Evolutionary conservation across 1,140 invertebrate species (phyloP), one percentile per base, ranked within the genome.

Genomic region (Ruditapes philippinarum): DNA sequence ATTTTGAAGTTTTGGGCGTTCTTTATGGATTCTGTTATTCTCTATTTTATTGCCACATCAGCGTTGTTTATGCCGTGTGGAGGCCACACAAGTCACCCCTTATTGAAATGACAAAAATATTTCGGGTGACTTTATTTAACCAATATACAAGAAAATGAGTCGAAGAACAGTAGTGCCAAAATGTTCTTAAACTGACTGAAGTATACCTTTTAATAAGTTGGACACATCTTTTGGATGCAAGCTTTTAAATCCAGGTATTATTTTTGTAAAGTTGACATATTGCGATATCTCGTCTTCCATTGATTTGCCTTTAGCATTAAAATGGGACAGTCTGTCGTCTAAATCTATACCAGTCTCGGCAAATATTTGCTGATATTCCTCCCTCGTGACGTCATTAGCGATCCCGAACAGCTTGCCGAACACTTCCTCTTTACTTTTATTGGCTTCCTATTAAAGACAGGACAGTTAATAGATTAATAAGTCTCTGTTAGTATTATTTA

Each of bases 261-360:
- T 42, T 54, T 88, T 88, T 25, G 73, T 76, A 70, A 78, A 88
- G 62, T 88, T 88, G 74, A 88, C 76, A 38, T 70, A 79, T 42
- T 80, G 85, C 0, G 74, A 38, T 14, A 88, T 88, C 36, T 17
- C 25, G 33, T 88, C 74, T 42, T 88, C 85, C 85, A 88, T 88
- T 25, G 40, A 51, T 9, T 38, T 40, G 0, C 85, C 85, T 51
- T 88, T 88, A 17, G 38, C 31, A 33, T 88, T 80, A 42, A 73
- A 73, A 40, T 38, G 36, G 1, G 68, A 1, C 36, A 73, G 36
- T 38, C 83, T 68, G 31, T 88, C 85, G 33, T 88, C 85, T 28
- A 80, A n/a, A 33, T 88, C 85, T 4, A 88, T 68, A 49, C 85
- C 85, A 14, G 85, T 88, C 76, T 88, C 85, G 22, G 85, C 85